Base-by-base conservation (phyloP, 2,888 invertebrate genomes). In the Diaphora mendica region DNA sequence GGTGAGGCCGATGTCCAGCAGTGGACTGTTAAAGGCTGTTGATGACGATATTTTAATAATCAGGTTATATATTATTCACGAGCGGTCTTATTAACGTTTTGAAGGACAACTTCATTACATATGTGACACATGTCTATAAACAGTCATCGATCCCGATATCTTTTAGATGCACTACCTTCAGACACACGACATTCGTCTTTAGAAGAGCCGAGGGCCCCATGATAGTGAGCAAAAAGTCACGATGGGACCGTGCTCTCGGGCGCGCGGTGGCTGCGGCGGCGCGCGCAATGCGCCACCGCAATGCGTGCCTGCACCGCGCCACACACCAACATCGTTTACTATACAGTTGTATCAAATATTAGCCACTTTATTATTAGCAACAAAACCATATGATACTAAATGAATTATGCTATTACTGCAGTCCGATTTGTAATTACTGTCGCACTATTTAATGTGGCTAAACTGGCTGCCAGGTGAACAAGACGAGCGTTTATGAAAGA, bases 251-350 rank as follows among this genome's bases (percentile, higher is more conserved):
- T 9, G 17, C 20, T 15, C 3, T 26, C 30, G 42, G 26, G 20
- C 44, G 65, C 65, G 39, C 5, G 67, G 70, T 13, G 69, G 42
- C 5, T 30, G 59, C 55, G 48, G 66, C 65, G 30, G 30, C 59
- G 23, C 30, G 66, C 83, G 85, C 83, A 85, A 23, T 87, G 88
- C 86, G 87, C 70, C 79, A 82, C 84, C 85, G 86, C 87, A 86
- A 68, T 86, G 86, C 87, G 86, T 81, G 68, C 64, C 67, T 55
- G 48, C 64, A 64, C 62, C 70, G 69, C 75, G n/a, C 23, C 73
- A n/a, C 68, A 23, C 20, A 23, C 44, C 26, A 3, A 67, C 26
- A 62, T 13, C 11, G 17, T 62, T 30, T 62, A 15, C 17, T 62
- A 62, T 30, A 62, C 15, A 30, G 0, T 62, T 26, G 26, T 55